Evolutionary conservation across 2,797 vertebrate genomes (phyloP).

Genomic region (Semotilus atromaculatus): DNA sequence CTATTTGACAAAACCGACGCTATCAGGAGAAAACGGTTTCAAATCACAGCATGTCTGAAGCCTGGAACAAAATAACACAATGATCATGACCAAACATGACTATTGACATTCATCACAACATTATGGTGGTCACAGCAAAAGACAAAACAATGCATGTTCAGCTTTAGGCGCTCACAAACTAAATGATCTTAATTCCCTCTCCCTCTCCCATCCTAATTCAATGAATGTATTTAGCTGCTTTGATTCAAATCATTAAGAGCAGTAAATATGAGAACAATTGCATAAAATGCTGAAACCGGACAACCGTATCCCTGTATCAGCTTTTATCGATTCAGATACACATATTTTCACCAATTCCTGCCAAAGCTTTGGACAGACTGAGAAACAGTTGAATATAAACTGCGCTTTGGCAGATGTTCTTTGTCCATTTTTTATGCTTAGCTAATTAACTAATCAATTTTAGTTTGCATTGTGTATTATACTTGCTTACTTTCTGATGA

Average conservation of each 20-base stretch:
- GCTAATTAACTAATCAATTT: not conserved
- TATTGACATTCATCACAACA: not conserved
- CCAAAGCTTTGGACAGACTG: not conserved
- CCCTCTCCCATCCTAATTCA: not conserved
- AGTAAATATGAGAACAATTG: too few relatives aligned
- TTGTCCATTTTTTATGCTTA: not conserved
- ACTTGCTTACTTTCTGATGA: not conserved
- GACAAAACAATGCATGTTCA: not conserved
- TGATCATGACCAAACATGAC: conserved; percentile 1
- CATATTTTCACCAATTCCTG: not conserved
- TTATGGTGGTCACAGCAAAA: not conserved
- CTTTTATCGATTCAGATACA: not conserved
- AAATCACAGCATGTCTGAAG: conserved; percentile 7
- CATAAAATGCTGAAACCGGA: not conserved
- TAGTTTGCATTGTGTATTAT: not conserved
- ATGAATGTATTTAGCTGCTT: not conserved
- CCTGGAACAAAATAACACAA: conserved; percentile 10
- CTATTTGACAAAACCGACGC: conserved; percentile 1
- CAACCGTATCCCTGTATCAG: not conserved
- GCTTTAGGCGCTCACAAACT: not conserved
- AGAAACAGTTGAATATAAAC: not conserved
- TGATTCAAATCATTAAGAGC: too few relatives aligned
- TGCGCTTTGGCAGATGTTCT: not conserved
- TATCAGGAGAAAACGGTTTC: not conserved
- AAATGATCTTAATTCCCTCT: not conserved